A percentile compares a stretch with the other conserved stretches of the same genome.
phyloP scores from a whole-genome alignment of 64 coral and sea anemone genomes.

The Hydrozoanthus tunicans region DNA sequence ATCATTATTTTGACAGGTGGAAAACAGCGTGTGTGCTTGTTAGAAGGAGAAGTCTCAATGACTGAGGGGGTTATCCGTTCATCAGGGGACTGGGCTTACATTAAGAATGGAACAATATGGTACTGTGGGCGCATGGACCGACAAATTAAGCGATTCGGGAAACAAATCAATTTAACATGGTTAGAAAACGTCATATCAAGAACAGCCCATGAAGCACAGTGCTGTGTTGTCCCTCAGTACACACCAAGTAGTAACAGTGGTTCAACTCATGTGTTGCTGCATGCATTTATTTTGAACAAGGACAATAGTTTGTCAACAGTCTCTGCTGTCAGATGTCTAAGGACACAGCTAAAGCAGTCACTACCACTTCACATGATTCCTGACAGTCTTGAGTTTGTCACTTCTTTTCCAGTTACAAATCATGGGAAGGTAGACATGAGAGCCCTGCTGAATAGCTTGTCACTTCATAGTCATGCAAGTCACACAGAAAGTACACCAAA shows the following conservation, averaged over 20 bases:
- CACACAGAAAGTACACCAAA: background rate
- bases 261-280: background rate
- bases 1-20: slow-evolving; percentile 64
- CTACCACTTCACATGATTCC: slow-evolving; percentile 65
- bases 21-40: slow-evolving; percentile 71
- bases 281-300: slow-evolving; percentile 49
- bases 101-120: slow-evolving; percentile 66
- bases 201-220: slow-evolving; percentile 30
- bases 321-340: background rate
- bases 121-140: slow-evolving; percentile 82
- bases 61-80: slow-evolving; percentile 59
- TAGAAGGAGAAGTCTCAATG: slow-evolving; percentile 65
- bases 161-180: slow-evolving; percentile 68
- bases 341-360: slow-evolving; percentile 2
- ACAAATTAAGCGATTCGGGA: slow-evolving; percentile 82
- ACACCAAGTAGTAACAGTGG: background rate
- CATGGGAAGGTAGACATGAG: slow-evolving; percentile 87
- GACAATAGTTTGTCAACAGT: background rate
- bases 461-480: background rate
- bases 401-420: slow-evolving; percentile 73
- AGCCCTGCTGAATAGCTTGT: slow-evolving; percentile 15
- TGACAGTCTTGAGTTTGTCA: slow-evolving; percentile 72
- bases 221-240: slow-evolving; percentile 52
- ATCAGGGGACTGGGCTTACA: slow-evolving; percentile 78
- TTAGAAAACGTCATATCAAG: slow-evolving; percentile 65